phyloP scores from a whole-genome alignment of 2,113 vertebrate species.

The Chinchilla lanigera region DNA sequence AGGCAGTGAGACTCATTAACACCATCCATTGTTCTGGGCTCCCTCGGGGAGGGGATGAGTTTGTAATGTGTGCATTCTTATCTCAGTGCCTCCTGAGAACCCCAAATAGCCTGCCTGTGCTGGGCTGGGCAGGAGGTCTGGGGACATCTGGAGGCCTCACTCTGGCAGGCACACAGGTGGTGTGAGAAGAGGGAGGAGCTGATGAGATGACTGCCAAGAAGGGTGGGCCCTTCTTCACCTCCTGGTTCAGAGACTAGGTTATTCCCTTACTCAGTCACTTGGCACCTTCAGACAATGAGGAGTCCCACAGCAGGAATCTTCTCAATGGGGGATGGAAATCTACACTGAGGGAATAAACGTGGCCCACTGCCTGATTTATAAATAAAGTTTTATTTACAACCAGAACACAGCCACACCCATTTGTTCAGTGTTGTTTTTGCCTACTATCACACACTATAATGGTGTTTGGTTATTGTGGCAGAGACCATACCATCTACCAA shows the following conservation, averaged over 20 bases:
- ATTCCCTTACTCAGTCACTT: neutral
- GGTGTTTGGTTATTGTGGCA: neutral
- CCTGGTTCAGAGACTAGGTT: neutral
- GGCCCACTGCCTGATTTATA: neutral
- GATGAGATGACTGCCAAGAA: neutral
- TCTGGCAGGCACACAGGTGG: neutral
- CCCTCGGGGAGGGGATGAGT: neutral
- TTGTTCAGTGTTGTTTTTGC: neutral
- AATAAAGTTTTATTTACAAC: constrained; percentile 14
- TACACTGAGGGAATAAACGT: too few species aligned
- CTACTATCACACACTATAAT: neutral
- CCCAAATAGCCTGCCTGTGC: neutral
- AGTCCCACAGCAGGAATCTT: accelerated
- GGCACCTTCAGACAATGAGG: neutral
- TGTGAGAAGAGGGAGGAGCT: accelerated
- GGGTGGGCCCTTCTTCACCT: too few species aligned
- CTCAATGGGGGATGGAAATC: neutral
- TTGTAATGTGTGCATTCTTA: neutral
- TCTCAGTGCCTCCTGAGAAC: neutral
- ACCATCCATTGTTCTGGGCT: neutral
- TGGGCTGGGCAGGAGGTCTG: neutral
- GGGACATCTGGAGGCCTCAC: neutral
- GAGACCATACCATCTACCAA: accelerated
- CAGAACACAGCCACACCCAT: neutral
- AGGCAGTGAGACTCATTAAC: neutral